A percentile compares a stretch with the other conserved stretches of the same genome.
phyloP scores from a whole-genome alignment of 2,113 vertebrate genomes.

The Pangasianodon gigas region DNA sequence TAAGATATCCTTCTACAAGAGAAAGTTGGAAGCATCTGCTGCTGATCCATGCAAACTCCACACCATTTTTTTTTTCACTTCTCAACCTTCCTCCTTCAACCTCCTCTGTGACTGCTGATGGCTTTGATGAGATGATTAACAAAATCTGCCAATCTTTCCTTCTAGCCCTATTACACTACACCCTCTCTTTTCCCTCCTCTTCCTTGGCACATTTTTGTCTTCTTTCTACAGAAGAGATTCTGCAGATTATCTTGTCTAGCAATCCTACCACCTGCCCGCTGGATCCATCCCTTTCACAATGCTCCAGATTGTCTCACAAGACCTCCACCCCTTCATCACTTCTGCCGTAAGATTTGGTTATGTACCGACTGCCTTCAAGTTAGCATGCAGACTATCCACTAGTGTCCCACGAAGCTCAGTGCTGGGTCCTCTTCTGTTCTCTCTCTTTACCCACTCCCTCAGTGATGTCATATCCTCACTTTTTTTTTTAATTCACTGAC shows the following conservation, averaged over 20 bases:
- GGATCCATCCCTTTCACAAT: not conserved
- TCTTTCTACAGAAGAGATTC: not conserved
- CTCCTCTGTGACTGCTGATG: not conserved
- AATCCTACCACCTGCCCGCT: not conserved
- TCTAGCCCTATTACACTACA: not conserved
- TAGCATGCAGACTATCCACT: no score
- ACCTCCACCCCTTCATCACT: not conserved
- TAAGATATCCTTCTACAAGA: not conserved
- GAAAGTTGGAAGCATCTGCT: not conserved
- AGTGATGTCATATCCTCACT: not conserved
- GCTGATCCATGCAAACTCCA: not conserved
- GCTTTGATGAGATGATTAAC: not conserved
- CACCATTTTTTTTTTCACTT: not conserved
- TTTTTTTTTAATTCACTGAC: not conserved
- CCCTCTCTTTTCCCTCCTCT: not conserved
- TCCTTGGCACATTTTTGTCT: not conserved
- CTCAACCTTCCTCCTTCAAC: not conserved
- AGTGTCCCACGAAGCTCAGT: not conserved
- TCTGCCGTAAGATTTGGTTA: not conserved
- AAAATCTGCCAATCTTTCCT: not conserved
- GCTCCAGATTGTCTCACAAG: not conserved
- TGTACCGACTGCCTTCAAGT: not conserved
- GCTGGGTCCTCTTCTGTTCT: not conserved
- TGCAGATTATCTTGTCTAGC: not conserved
- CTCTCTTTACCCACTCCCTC: not conserved